A percentile compares a stretch with the other conserved stretches of the same genome.
phyloP scores from a whole-genome alignment of 2,113 vertebrate species.

The Raphicerus campestris region DNA sequence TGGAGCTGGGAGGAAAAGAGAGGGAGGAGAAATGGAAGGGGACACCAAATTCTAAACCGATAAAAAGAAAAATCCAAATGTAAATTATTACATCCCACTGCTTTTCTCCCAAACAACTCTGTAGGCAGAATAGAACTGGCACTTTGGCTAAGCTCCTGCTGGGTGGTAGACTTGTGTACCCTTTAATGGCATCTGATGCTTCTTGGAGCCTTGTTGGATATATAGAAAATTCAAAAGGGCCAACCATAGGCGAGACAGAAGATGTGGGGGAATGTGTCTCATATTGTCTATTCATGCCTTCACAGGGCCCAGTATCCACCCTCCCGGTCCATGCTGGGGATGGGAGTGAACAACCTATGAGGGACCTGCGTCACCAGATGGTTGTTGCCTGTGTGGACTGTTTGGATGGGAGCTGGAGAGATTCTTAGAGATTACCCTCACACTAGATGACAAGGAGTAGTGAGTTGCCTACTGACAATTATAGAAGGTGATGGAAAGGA shows the following conservation, averaged over 20 bases:
- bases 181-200: background rate
- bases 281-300: background rate
- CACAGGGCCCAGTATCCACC: no score
- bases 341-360: background rate
- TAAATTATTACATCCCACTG: slow-evolving; percentile 8
- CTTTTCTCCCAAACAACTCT: slow-evolving; percentile 24
- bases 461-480: background rate
- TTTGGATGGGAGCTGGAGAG: background rate
- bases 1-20: slow-evolving; percentile 40
- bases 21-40: slow-evolving; percentile 29
- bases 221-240: background rate
- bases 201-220: background rate
- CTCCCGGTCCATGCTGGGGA: background rate
- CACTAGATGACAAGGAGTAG: background rate
- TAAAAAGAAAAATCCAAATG: slow-evolving; percentile 1
- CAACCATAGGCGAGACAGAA: background rate
- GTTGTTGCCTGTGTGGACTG: background rate
- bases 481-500: background rate
- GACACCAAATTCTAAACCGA: slow-evolving; percentile 12
- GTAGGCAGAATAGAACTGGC: background rate
- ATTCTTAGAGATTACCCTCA: background rate
- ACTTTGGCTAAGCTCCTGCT: background rate
- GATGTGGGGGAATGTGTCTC: background rate
- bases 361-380: background rate
- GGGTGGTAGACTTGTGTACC: background rate